Evolutionary conservation across 2,113 vertebrate species (phyloP).

Genomic region (Sinocyclocheilus anshuiensis): DNA sequence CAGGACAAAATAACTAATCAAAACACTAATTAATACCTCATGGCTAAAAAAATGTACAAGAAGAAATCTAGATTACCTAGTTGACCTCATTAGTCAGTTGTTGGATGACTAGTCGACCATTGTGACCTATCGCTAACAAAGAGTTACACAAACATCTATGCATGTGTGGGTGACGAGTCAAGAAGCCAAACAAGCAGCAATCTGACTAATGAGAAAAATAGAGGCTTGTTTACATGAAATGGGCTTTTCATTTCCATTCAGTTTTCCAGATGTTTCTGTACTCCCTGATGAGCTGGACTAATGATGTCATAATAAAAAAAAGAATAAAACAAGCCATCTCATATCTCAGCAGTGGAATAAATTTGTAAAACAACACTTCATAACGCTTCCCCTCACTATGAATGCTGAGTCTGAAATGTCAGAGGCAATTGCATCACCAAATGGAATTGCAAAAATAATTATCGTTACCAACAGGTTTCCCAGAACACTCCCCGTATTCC

Average conservation of each 20-base stretch:
- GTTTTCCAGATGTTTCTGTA: conserved; percentile 37
- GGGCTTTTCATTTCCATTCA: neutral
- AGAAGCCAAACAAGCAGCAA: conserved; percentile 3
- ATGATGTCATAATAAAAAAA: neutral
- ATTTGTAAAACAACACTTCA: conserved; percentile 5
- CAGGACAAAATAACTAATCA: neutral
- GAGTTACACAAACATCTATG: neutral
- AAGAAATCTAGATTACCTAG: neutral
- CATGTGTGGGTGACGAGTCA: neutral
- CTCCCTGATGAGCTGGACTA: neutral
- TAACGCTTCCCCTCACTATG: neutral
- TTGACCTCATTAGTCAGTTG: neutral
- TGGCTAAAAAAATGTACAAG: neutral
- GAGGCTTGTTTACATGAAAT: neutral
- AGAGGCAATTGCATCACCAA: neutral
- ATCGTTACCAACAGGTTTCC: neutral
- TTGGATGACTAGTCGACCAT: neutral
- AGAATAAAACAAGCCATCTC: neutral
- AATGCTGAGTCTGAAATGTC: neutral
- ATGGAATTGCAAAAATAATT: neutral
- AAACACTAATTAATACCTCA: neutral
- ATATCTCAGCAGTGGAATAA: conserved; percentile 13
- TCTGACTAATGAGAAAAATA: conserved; percentile 15
- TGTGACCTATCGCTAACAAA: neutral
- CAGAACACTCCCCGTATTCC: neutral